These are phyloP conservation scores for Heptranchias perlo DNA, from an alignment of 2,113 vertebrate genomes.

Conservation along the genomic window DNA sequence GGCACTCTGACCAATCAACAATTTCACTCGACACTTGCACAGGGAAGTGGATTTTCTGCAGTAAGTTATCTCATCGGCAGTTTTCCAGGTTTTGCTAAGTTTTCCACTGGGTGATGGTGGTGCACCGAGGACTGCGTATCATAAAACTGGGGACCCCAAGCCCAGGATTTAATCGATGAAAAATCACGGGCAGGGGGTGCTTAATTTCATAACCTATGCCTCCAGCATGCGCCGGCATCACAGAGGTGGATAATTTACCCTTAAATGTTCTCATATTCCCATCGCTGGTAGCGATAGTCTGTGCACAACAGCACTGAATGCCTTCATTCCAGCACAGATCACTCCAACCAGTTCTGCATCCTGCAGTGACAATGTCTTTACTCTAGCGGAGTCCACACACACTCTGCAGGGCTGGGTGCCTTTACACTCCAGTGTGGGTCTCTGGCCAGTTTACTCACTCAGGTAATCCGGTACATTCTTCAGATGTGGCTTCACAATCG, in stretches of 20 bases:
- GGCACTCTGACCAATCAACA: background rate
- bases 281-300: background rate
- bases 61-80: background rate
- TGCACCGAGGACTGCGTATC: background rate
- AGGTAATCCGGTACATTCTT: slow-evolving; percentile 82
- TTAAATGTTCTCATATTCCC: background rate
- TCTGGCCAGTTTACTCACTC: slow-evolving; percentile 52
- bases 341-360: background rate
- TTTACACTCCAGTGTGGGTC: too few relatives aligned
- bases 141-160: background rate
- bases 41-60: background rate
- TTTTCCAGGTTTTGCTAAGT: background rate
- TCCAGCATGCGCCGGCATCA: background rate
- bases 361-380: background rate
- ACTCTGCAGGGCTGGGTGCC: background rate
- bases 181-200: background rate
- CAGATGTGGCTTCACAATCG: slow-evolving; percentile 79
- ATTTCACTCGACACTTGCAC: background rate
- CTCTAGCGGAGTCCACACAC: background rate
- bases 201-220: background rate
- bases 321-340: background rate
- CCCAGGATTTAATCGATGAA: background rate
- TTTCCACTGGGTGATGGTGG: background rate
- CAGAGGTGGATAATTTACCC: too few relatives aligned
- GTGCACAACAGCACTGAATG: background rate